Percentiles rank a stretch among this genome's conserved stretches.
phyloP scores from a whole-genome alignment of 2,888 invertebrate species.

The Malthinus flaveolus region DNA sequence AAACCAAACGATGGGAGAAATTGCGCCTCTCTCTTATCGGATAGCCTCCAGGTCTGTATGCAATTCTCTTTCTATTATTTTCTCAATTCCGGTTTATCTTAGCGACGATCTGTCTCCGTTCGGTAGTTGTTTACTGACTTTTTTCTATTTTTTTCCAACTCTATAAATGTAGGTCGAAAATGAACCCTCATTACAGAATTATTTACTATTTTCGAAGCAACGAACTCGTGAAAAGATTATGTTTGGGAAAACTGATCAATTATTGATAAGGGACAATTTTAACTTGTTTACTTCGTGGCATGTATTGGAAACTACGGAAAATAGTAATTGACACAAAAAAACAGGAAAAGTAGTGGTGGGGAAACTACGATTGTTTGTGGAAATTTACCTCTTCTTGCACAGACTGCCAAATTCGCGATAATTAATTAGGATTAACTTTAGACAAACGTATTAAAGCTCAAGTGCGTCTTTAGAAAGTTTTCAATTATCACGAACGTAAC shows the following conservation, averaged over 20 bases:
- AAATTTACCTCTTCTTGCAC: too few species aligned
- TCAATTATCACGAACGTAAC: too few species aligned
- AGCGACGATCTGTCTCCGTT: constrained; percentile 21
- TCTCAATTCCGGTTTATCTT: constrained; percentile 15
- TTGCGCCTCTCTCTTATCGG: constrained; percentile 13
- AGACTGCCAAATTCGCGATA: too few species aligned
- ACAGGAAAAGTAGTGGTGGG: too few species aligned
- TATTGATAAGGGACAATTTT: neutral
- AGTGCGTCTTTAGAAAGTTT: too few species aligned
- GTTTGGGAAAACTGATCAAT: neutral
- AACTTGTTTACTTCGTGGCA: neutral
- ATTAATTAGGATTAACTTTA: too few species aligned
- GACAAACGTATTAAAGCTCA: too few species aligned
- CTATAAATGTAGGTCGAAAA: constrained; percentile 4
- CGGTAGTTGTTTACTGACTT: constrained; percentile 17
- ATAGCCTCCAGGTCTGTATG: constrained; percentile 18
- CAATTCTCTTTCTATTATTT: constrained; percentile 24
- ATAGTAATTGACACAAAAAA: too few species aligned
- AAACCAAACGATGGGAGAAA: constrained; percentile 9
- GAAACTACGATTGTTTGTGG: too few species aligned
- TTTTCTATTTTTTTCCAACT: constrained; percentile 5
- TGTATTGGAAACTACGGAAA: neutral
- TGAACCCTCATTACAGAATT: neutral
- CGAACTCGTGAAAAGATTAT: neutral
- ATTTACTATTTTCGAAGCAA: neutral